phyloP scores from a whole-genome alignment of 2,888 invertebrate genomes.

The Tenthredo notha region DNA sequence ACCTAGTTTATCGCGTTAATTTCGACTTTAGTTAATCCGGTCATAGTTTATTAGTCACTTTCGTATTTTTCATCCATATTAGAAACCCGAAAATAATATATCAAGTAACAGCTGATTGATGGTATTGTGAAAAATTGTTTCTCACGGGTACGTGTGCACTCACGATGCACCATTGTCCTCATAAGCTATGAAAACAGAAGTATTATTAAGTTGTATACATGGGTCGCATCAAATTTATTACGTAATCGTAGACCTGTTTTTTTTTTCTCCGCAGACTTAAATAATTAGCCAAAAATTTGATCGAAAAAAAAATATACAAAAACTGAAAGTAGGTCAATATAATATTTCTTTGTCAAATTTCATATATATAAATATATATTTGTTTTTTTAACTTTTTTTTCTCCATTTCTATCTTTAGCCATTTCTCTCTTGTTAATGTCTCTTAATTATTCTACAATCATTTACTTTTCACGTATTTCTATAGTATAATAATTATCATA shows the following conservation, averaged over 20 bases:
- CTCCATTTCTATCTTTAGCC: too few species aligned
- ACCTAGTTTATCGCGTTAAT: constrained; percentile 10
- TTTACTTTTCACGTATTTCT: neutral
- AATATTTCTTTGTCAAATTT: neutral
- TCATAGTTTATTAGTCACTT: neutral
- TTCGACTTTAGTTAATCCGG: neutral
- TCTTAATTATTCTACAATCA: neutral
- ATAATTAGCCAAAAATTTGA: neutral
- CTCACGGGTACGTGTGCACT: constrained; percentile 61
- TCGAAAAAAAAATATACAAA: neutral
- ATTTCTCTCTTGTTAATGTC: neutral
- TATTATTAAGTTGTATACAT: constrained; percentile 47
- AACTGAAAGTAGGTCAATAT: constrained; percentile 37
- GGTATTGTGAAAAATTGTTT: constrained; percentile 53
- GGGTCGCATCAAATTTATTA: neutral
- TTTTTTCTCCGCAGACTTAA: neutral
- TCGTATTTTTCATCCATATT: neutral
- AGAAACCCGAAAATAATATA: neutral
- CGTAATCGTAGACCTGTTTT: neutral
- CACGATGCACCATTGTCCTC: constrained; percentile 52
- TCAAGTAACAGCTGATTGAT: constrained; percentile 61
- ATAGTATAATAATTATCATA: neutral
- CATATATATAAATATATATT: neutral
- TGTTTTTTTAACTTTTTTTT: neutral
- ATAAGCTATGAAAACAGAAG: constrained; percentile 52